These are phyloP conservation scores for Esox lucius DNA, from an alignment of 2,797 vertebrate species.

Conservation along the genomic window DNA sequence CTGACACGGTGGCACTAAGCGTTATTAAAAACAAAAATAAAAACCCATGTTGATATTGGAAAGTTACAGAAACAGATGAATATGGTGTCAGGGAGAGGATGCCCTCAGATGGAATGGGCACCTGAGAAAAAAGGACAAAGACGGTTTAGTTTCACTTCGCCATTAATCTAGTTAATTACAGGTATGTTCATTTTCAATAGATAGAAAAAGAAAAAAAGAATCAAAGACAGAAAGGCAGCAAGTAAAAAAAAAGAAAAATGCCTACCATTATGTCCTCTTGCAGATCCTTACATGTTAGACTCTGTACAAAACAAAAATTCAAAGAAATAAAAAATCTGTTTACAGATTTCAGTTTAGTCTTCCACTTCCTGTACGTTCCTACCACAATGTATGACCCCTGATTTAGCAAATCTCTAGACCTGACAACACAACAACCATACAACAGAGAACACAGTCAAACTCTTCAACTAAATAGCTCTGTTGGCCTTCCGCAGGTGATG, in stretches of 20 bases:
- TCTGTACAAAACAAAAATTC: constrained; percentile 46
- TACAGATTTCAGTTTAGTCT: background rate
- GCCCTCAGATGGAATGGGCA: background rate
- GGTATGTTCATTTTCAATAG: background rate
- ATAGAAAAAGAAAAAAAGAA: background rate
- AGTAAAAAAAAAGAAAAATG: background rate
- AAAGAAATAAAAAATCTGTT: background rate
- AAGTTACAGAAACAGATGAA: background rate
- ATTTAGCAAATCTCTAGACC: background rate
- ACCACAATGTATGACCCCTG: background rate
- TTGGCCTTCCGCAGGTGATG: too few species aligned
- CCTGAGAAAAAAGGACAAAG: constrained; percentile 2
- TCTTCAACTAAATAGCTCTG: too few species aligned
- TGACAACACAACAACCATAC: background rate
- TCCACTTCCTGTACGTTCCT: too few species aligned
- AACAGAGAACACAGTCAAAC: background rate
- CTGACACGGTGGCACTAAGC: background rate
- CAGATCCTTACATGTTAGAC: constrained; percentile 58
- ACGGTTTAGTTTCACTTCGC: background rate
- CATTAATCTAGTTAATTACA: background rate
- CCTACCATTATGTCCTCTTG: background rate
- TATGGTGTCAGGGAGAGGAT: background rate
- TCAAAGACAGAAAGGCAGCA: background rate
- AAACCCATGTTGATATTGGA: background rate
- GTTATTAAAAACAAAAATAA: background rate